These are phyloP conservation scores for Bombus soroeensis DNA, from an alignment of 1,140 invertebrate genomes.

Conservation along the genomic window DNA sequence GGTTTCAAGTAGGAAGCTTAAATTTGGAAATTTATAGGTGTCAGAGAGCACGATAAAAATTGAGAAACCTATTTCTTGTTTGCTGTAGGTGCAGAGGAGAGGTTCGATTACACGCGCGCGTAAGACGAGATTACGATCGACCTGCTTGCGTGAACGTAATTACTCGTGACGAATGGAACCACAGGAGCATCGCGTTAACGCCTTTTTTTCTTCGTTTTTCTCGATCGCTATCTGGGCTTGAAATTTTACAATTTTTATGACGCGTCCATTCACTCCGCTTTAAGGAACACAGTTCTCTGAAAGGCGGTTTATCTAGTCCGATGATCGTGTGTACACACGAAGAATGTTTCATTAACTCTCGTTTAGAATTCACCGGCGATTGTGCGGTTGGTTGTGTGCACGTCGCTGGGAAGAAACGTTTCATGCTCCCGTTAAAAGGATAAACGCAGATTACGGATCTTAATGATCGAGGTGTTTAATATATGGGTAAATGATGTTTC, in stretches of 20 bases:
- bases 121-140: constrained; percentile 25
- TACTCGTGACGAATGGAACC: constrained; percentile 46
- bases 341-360: constrained; percentile 23
- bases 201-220: not conserved
- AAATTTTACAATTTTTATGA: constrained; percentile 30
- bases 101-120: constrained; percentile 27
- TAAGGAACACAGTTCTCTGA: not conserved
- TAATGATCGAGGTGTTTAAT: constrained; percentile 3
- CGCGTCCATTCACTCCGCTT: not conserved
- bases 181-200: constrained; percentile 32
- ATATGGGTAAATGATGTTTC: not conserved
- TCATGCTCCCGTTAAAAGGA: constrained; percentile 7
- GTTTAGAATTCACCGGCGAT: not conserved
- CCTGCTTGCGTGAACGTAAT: constrained; percentile 35
- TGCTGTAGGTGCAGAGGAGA: not conserved
- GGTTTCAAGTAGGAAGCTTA: too few species aligned
- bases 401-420: not conserved
- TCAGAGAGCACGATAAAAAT: constrained; percentile 6
- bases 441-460: constrained; percentile 1
- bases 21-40: too few species aligned
- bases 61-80: not conserved
- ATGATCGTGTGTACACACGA: not conserved
- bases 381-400: not conserved
- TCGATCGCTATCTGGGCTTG: not conserved
- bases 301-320: not conserved